Percentiles rank a stretch among this genome's conserved stretches.
Conservation (phyloP, 2,113 vertebrate species). For the Tragelaphus strepsiceros region DNA sequence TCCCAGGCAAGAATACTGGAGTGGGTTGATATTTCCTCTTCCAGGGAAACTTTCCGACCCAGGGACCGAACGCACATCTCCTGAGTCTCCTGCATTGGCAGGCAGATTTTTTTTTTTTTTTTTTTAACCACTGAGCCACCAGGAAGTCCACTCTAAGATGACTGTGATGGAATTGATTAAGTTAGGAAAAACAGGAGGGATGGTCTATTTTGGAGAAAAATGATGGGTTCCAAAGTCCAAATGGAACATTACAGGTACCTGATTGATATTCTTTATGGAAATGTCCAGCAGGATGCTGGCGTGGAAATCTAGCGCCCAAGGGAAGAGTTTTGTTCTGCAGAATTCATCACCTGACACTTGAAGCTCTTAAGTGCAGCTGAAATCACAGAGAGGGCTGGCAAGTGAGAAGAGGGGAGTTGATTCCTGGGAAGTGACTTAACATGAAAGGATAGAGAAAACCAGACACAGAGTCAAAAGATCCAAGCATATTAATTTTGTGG, state of each 20-base stretch:
- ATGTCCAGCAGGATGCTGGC: too few relatives aligned
- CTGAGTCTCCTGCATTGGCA: neutral
- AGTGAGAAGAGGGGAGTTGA: neutral
- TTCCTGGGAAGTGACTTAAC: neutral
- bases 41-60: neutral
- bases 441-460: rapidly evolving
- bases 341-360: neutral
- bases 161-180: rapidly evolving
- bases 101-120: neutral
- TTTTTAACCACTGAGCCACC: neutral
- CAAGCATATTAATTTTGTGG: neutral
- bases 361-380: neutral
- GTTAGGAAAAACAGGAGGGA: neutral
- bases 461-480: rapidly evolving
- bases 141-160: neutral
- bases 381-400: neutral
- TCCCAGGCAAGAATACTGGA: neutral
- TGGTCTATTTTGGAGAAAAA: neutral
- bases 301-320: neutral
- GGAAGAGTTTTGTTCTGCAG: neutral
- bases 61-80: neutral
- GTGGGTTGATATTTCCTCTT: neutral
- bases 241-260: neutral
- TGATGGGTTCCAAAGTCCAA: neutral
- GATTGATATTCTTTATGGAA: neutral